Base-by-base conservation (phyloP, 2,888 invertebrate species). In the Melanotus villosus region DNA sequence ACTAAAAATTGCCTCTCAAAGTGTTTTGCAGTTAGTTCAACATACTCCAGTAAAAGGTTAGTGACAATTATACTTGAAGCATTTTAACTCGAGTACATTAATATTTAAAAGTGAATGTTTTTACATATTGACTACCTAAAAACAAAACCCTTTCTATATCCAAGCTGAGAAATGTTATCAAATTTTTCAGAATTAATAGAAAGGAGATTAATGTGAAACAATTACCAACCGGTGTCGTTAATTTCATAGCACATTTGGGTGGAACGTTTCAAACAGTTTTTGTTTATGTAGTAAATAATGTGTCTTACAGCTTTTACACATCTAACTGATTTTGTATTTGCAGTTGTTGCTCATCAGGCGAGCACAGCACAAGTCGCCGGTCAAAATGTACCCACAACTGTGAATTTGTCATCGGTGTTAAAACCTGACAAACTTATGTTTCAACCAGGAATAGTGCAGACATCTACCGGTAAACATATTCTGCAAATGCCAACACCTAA, bases 401-500 rank as follows among this genome's bases (percentile, higher is more conserved):
- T 80, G n/a, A 83, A 79, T 70, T 78, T 82, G 12, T 77, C 82
- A 9, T 82, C 82, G n/a, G 78, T 82, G 32, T 74, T 84, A 65
- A 83, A 82, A 75, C 79, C 82, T 12, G 84, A 83, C 68, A 83
- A 83, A 67, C 79, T 82, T 41, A 67, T 76, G 50, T 80, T 75
- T 36, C 76, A 82, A 5, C 81, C 83, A 1, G 83, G 82, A 73
- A 83, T 89, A 76, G 91, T 93, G 52, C 92, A 93, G 81, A 91
- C 91, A 4, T 87, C 90, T 19, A 87, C 89, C 58, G 93, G 93
- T 7, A 90, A 91, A 77, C 92, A 92, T 82, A 87, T 91, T 75
- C 85, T 91, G 70, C 81, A 91, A 56, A 89, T 91, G 2, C 88
- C 90, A 1, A 80, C 85, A 45, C 82, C 85, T 0, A 81, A 80